These are phyloP conservation scores for Acanthurus leucopareius DNA, from an alignment of 2,797 vertebrate genomes.

Conservation along the genomic window DNA sequence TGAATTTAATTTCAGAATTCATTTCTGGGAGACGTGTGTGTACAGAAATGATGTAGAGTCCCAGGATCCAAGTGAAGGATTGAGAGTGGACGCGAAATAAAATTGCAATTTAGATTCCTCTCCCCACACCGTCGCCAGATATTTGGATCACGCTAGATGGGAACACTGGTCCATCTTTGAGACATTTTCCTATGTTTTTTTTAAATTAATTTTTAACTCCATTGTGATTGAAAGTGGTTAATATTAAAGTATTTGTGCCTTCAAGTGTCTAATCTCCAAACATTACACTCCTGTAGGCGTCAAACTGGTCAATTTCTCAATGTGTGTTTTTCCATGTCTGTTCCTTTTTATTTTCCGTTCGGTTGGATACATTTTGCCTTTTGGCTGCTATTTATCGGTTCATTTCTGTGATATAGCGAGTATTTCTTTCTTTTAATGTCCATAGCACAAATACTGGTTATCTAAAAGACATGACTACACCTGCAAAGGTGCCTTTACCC, in stretches of 20 bases:
- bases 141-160: constrained; percentile 41
- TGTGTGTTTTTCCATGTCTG: background rate
- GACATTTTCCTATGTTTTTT: constrained; percentile 20
- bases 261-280: constrained; percentile 4
- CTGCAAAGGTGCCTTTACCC: constrained; percentile 52
- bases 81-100: constrained; percentile 52
- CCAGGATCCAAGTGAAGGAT: constrained; percentile 65
- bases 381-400: constrained; percentile 50
- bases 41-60: constrained; percentile 81
- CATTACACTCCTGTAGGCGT: constrained; percentile 5
- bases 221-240: constrained; percentile 9
- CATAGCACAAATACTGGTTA: constrained; percentile 33
- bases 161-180: constrained; percentile 23
- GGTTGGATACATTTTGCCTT: constrained; percentile 45
- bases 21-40: constrained; percentile 78
- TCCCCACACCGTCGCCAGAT: constrained; percentile 4
- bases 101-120: constrained; percentile 66
- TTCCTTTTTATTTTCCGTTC: constrained; percentile 40
- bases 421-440: constrained; percentile 25
- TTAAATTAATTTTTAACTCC: constrained; percentile 26
- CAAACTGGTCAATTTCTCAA: constrained; percentile 8
- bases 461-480: constrained; percentile 50
- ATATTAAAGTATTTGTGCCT: constrained; percentile 11
- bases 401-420: constrained; percentile 43
- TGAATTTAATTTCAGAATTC: constrained; percentile 87